These are phyloP conservation scores for Theretra japonica DNA, from an alignment of 2,888 invertebrate genomes.

Conservation along the genomic window DNA sequence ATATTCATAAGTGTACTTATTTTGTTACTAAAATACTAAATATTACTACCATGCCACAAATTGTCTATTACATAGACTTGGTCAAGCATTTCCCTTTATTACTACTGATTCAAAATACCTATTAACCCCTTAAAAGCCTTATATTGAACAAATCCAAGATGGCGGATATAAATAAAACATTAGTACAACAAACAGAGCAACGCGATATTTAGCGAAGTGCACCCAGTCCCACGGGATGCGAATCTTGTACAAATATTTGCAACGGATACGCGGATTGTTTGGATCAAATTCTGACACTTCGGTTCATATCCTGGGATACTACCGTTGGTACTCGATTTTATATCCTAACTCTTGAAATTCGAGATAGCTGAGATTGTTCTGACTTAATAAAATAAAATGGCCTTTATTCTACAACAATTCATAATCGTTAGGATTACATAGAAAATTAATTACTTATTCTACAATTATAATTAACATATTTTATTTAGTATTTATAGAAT, in stretches of 20 bases:
- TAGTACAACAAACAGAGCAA: conserved; percentile 17
- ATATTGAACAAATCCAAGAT: conserved; percentile 23
- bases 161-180: conserved; percentile 20
- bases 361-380: neutral
- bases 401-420: too few species aligned
- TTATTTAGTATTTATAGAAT: too few species aligned
- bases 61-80: too few species aligned
- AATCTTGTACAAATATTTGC: conserved; percentile 44
- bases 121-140: neutral
- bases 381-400: too few species aligned
- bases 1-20: too few species aligned
- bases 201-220: conserved; percentile 31
- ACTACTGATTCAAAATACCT: too few species aligned
- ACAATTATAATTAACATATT: too few species aligned
- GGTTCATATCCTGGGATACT: conserved; percentile 4
- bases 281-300: conserved; percentile 27
- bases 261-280: conserved; percentile 38
- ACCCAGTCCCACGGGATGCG: conserved; percentile 44
- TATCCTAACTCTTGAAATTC: neutral
- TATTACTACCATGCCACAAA: too few species aligned
- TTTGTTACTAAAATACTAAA: too few species aligned
- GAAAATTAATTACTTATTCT: too few species aligned
- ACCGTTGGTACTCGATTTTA: conserved; percentile 9
- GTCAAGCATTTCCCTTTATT: too few species aligned
- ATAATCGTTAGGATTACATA: too few species aligned